Percentiles rank a stretch among this genome's conserved stretches.
Conservation (phyloP, 2,888 invertebrate species). For the Embidobia sp. region DNA sequence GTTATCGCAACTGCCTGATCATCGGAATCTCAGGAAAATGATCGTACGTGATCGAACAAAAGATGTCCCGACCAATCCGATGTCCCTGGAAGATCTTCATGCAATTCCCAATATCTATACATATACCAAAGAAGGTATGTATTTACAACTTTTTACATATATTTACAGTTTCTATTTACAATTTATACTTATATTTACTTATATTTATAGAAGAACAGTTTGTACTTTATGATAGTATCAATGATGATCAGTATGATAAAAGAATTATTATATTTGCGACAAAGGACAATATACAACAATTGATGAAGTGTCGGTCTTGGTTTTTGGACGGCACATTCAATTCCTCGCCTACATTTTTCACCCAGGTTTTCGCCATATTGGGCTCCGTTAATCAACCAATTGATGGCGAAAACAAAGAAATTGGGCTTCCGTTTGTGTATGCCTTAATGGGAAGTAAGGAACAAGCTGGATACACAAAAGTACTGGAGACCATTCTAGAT, state of each 20-base stretch:
- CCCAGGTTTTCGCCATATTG: no score
- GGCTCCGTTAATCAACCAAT: slow-evolving; percentile 1
- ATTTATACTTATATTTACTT: background rate
- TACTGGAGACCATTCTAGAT: background rate
- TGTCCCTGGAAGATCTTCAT: background rate
- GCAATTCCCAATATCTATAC: background rate
- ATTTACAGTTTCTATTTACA: no score
- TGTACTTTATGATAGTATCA: background rate
- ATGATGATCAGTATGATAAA: background rate
- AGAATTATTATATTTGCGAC: background rate
- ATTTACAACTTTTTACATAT: no score
- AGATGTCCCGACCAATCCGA: slow-evolving; percentile 5
- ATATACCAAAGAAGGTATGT: background rate
- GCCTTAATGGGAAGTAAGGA: background rate
- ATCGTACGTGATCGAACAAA: slow-evolving; percentile 5
- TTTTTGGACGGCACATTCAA: slow-evolving; percentile 13
- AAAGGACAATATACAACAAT: slow-evolving; percentile 1
- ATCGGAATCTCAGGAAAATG: slow-evolving; percentile 8
- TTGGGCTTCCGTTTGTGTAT: slow-evolving; percentile 7
- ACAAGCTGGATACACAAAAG: background rate
- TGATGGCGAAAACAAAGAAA: slow-evolving; percentile 1
- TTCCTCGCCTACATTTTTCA: slow-evolving; percentile 12
- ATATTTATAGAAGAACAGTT: slow-evolving; percentile 1
- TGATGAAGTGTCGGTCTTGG: slow-evolving; percentile 7
- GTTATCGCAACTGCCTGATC: background rate